These are phyloP conservation scores for Recurvirostra avosetta DNA, from an alignment of 2,113 vertebrate genomes.

Conservation along the genomic window DNA sequence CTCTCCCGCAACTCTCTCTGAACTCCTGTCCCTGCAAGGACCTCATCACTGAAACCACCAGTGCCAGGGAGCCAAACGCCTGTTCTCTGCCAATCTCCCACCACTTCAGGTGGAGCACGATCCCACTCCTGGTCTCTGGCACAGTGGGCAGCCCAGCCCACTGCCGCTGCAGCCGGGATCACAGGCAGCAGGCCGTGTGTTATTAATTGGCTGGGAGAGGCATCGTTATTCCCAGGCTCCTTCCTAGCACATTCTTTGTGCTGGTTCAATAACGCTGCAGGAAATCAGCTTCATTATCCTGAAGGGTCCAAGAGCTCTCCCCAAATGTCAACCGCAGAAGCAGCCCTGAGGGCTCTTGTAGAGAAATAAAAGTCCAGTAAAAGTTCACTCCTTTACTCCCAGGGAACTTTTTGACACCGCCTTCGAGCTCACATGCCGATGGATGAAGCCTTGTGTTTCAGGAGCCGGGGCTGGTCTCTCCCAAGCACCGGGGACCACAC, in stretches of 20 bases:
- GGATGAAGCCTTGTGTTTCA: not conserved
- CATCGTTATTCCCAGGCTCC: not conserved
- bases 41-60: not conserved
- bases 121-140: not conserved
- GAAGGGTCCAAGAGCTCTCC: not conserved
- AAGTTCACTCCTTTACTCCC: not conserved
- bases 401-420: not conserved
- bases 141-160: not conserved
- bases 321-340: not conserved
- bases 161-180: not conserved
- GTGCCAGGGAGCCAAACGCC: not conserved
- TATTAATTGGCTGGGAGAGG: not conserved
- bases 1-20: not conserved
- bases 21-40: not conserved
- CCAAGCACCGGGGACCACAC: not conserved
- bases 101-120: not conserved
- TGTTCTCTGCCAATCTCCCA: not conserved
- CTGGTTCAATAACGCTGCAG: not conserved
- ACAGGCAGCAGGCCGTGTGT: not conserved
- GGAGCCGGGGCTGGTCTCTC: not conserved
- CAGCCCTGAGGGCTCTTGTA: not conserved
- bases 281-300: not conserved
- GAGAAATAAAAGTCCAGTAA: not conserved
- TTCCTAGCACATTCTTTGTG: not conserved
- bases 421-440: accelerated